Conservation (phyloP, 1,140 invertebrate species). For the Scaptomyza graminum region DNA sequence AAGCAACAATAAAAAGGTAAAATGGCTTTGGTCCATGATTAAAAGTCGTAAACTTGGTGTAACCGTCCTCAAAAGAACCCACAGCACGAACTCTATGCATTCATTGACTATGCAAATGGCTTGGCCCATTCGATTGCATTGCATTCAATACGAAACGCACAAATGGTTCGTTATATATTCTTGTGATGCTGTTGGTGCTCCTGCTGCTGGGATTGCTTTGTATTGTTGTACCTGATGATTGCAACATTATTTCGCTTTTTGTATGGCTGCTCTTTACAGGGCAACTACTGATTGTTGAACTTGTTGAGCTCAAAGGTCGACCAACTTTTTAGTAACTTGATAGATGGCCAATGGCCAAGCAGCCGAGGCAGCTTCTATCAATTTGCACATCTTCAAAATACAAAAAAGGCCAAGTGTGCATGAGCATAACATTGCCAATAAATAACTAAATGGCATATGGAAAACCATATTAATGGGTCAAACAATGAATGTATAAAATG, state of each 20-base stretch:
- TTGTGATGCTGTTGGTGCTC: background rate
- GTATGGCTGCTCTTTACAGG: background rate
- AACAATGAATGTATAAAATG: too few species aligned
- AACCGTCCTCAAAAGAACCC: background rate
- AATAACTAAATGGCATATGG: too few species aligned
- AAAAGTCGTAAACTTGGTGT: constrained; percentile 10
- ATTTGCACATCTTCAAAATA: too few species aligned
- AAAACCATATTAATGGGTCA: too few species aligned
- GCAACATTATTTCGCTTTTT: background rate
- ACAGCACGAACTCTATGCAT: background rate
- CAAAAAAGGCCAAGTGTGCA: too few species aligned
- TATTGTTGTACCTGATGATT: constrained; percentile 15
- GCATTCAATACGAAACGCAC: constrained; percentile 14
- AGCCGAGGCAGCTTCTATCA: background rate
- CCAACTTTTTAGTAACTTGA: constrained; percentile 33
- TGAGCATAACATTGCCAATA: too few species aligned
- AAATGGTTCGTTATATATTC: constrained; percentile 21
- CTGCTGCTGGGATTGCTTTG: constrained; percentile 21
- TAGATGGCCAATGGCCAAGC: constrained; percentile 26
- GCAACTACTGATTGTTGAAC: constrained; percentile 30
- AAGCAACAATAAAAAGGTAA: constrained; percentile 9
- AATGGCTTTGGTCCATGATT: too few species aligned
- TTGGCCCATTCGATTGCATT: constrained; percentile 9
- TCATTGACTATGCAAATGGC: constrained; percentile 16
- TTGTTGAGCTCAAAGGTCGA: constrained; percentile 10